Conservation (phyloP, 2,113 vertebrate genomes). For the Clinocottus analis region DNA sequence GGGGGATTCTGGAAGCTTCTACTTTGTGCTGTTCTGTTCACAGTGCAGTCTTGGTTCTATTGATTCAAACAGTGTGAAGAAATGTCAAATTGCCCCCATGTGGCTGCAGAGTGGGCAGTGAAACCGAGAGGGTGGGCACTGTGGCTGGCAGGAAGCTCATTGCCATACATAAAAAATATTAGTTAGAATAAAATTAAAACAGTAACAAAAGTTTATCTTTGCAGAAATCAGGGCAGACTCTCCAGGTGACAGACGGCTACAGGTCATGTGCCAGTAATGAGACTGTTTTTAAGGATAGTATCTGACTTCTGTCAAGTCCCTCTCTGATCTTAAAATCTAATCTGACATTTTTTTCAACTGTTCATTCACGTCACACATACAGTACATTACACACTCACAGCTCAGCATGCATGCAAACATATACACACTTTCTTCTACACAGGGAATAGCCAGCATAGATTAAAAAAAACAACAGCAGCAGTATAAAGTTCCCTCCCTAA, state of each 20-base stretch:
- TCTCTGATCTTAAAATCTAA: slow-evolving; percentile 43
- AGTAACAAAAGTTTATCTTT: slow-evolving; percentile 64
- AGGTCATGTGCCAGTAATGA: slow-evolving; percentile 55
- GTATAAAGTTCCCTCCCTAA: not conserved
- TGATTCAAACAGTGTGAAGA: slow-evolving; percentile 58
- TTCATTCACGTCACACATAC: slow-evolving; percentile 44
- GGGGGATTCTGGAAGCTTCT: slow-evolving; percentile 52
- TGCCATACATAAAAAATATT: slow-evolving; percentile 65
- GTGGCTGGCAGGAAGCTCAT: slow-evolving; percentile 79
- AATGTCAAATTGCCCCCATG: slow-evolving; percentile 59
- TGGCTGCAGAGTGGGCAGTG: slow-evolving; percentile 73
- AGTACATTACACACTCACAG: slow-evolving; percentile 36
- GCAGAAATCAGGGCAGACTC: slow-evolving; percentile 56
- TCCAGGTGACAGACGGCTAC: slow-evolving; percentile 59
- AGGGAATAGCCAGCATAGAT: slow-evolving; percentile 49
- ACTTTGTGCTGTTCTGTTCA: slow-evolving; percentile 72
- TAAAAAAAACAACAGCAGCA: slow-evolving; percentile 9
- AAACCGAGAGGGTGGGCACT: slow-evolving; percentile 73
- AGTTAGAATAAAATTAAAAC: slow-evolving; percentile 71
- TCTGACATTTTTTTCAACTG: slow-evolving; percentile 25
- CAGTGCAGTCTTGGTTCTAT: slow-evolving; percentile 68
- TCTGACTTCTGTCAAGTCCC: slow-evolving; percentile 59
- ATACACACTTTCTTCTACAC: slow-evolving; percentile 35
- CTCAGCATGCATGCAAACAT: slow-evolving; percentile 56
- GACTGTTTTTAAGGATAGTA: slow-evolving; percentile 52